These are phyloP conservation scores for Anoplolepis gracilipes DNA, from an alignment of 1,140 invertebrate genomes.

Conservation along the genomic window DNA sequence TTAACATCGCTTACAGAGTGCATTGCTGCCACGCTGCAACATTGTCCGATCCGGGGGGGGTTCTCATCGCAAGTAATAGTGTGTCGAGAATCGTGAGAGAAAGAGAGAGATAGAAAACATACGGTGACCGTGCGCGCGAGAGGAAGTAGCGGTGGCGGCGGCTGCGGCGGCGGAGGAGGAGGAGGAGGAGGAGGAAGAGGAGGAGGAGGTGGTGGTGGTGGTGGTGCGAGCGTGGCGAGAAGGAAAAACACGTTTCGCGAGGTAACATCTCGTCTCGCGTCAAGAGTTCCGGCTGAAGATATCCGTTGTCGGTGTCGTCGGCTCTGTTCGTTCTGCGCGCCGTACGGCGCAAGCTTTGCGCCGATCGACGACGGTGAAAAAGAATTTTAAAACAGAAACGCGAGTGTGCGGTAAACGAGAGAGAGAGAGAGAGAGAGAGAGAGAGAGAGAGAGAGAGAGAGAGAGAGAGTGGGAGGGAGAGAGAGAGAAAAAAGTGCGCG, in stretches of 20 bases:
- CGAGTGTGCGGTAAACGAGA: neutral
- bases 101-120: neutral
- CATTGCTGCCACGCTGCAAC: slow-evolving; percentile 56
- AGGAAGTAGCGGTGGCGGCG: neutral
- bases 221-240: slow-evolving; percentile 27
- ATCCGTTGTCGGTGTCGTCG: slow-evolving; percentile 1
- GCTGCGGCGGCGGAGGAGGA: neutral
- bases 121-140: slow-evolving; percentile 4
- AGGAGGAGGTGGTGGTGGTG: neutral
- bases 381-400: slow-evolving; percentile 5
- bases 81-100: slow-evolving; percentile 52
- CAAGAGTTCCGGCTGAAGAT: slow-evolving; percentile 34
- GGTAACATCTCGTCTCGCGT: slow-evolving; percentile 30
- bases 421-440: too few species aligned
- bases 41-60: slow-evolving; percentile 28
- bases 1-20: slow-evolving; percentile 58
- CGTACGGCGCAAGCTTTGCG: slow-evolving; percentile 31
- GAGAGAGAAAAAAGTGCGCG: neutral
- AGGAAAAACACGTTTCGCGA: slow-evolving; percentile 51
- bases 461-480: too few species aligned
- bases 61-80: slow-evolving; percentile 10
- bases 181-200: neutral
- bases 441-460: too few species aligned
- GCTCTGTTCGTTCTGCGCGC: slow-evolving; percentile 19
- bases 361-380: slow-evolving; percentile 2